phyloP scores from a whole-genome alignment of 1,140 invertebrate genomes.

The Drosophila sulfurigaster region DNA sequence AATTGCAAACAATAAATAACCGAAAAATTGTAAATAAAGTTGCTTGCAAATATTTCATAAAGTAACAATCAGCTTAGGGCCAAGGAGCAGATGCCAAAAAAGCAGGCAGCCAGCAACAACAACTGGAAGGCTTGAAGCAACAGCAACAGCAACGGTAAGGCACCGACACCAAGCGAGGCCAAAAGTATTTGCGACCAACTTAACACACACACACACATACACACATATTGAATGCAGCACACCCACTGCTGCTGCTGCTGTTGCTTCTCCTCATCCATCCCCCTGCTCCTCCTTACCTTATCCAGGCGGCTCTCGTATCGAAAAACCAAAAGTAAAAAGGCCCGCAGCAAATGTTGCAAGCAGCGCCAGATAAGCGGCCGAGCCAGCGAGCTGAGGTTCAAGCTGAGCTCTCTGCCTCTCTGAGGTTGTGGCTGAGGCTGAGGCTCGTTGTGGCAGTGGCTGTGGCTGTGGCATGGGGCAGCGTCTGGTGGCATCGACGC shows the following conservation, averaged over 20 bases:
- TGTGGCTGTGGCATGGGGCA: constrained; percentile 5
- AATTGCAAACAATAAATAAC: constrained; percentile 84
- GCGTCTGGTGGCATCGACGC: constrained; percentile 39
- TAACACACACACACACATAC: constrained; percentile 58
- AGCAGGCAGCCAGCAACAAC: constrained; percentile 47
- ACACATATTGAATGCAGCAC: constrained; percentile 59
- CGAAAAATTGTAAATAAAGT: constrained; percentile 83
- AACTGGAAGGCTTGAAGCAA: constrained; percentile 44
- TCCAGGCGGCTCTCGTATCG: constrained; percentile 68
- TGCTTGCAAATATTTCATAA: constrained; percentile 82
- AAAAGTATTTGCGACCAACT: constrained; percentile 79
- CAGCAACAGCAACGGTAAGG: constrained; percentile 41
- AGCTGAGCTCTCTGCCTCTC: constrained; percentile 13
- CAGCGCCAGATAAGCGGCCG: constrained; percentile 69
- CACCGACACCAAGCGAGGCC: constrained; percentile 76
- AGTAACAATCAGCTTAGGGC: constrained; percentile 78
- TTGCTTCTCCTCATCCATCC: constrained; percentile 8
- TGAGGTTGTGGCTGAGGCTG: neutral
- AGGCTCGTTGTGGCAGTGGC: constrained; percentile 8
- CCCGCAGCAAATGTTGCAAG: constrained; percentile 78
- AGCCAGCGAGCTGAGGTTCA: constrained; percentile 55
- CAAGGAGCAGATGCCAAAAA: constrained; percentile 81
- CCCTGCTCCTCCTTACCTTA: constrained; percentile 21
- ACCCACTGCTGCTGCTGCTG: constrained; percentile 46
- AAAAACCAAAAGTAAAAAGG: constrained; percentile 81